phyloP scores from a whole-genome alignment of 2,113 vertebrate species.

The Enhydra lutris region DNA sequence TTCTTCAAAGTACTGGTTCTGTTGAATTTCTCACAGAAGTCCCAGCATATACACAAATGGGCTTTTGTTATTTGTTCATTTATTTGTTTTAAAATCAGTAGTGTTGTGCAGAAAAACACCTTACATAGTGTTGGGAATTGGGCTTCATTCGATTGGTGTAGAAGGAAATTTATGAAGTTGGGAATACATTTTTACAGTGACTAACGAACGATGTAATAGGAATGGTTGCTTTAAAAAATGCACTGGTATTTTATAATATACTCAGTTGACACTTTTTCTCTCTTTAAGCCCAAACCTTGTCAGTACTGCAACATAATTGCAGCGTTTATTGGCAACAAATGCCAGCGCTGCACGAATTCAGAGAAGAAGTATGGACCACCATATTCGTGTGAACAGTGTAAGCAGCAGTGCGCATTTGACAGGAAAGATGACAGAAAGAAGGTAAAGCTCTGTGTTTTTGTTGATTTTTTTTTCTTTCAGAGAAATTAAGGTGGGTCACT shows the following conservation, averaged over 20 bases:
- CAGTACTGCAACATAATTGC: slow-evolving; percentile 89
- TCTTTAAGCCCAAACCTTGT: slow-evolving; percentile 85
- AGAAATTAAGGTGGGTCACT: not conserved
- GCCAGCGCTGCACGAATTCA: slow-evolving; percentile 87
- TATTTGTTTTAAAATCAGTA: slow-evolving; percentile 8
- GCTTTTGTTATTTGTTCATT: slow-evolving; percentile 23
- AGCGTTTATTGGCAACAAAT: slow-evolving; percentile 87
- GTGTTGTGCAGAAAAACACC: not conserved
- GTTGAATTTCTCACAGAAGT: slow-evolving; percentile 1
- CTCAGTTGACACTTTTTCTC: slow-evolving; percentile 36
- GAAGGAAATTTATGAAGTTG: slow-evolving; percentile 37
- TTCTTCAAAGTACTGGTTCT: slow-evolving; percentile 9
- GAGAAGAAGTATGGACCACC: slow-evolving; percentile 87
- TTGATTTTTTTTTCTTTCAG: not conserved
- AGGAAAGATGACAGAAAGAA: slow-evolving; percentile 87
- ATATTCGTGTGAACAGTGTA: slow-evolving; percentile 86
- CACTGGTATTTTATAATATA: slow-evolving; percentile 24
- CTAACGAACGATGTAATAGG: not conserved
- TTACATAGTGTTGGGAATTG: not conserved
- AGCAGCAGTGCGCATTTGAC: slow-evolving; percentile 87
- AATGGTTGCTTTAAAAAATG: slow-evolving; percentile 33
- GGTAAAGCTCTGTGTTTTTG: slow-evolving; percentile 73
- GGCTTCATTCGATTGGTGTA: not conserved
- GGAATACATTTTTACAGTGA: slow-evolving; percentile 1
- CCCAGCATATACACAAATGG: not conserved